These are phyloP conservation scores for Eustalomyia histrio DNA, from an alignment of 2,888 invertebrate genomes.

Conservation along the genomic window DNA sequence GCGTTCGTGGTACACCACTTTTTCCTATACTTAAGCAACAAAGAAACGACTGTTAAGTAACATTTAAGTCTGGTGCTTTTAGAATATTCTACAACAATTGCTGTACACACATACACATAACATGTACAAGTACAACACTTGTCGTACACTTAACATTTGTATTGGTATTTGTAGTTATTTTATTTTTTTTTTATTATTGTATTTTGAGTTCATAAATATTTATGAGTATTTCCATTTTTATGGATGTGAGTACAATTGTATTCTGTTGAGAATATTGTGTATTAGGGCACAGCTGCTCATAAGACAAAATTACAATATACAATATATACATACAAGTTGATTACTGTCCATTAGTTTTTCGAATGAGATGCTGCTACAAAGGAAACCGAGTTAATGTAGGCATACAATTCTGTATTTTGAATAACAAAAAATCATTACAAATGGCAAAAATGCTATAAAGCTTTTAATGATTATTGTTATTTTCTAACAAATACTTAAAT, in stretches of 20 bases:
- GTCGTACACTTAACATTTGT: constrained; percentile 1
- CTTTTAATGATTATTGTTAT: constrained; percentile 37
- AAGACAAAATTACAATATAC: neutral
- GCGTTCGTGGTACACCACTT: no score
- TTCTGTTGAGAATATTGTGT: constrained; percentile 14
- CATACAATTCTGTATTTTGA: neutral
- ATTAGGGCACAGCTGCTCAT: constrained; percentile 8
- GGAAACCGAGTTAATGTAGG: constrained; percentile 24
- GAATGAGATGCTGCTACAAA: neutral
- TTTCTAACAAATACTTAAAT: constrained; percentile 27
- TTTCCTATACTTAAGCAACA: neutral
- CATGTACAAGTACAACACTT: neutral
- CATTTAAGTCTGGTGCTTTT: neutral
- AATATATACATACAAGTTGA: neutral
- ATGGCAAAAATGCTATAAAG: neutral
- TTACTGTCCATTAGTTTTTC: constrained; percentile 27
- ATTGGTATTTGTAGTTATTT: constrained; percentile 20
- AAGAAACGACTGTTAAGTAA: neutral
- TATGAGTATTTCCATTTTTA: constrained; percentile 36
- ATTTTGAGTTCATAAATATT: constrained; percentile 47
- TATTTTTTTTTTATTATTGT: neutral
- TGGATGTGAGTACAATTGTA: neutral
- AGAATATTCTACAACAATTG: neutral
- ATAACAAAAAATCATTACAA: neutral
- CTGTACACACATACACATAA: neutral